Conservation (phyloP, 2,113 vertebrate genomes). For the Urocynchramus pylzowi region DNA sequence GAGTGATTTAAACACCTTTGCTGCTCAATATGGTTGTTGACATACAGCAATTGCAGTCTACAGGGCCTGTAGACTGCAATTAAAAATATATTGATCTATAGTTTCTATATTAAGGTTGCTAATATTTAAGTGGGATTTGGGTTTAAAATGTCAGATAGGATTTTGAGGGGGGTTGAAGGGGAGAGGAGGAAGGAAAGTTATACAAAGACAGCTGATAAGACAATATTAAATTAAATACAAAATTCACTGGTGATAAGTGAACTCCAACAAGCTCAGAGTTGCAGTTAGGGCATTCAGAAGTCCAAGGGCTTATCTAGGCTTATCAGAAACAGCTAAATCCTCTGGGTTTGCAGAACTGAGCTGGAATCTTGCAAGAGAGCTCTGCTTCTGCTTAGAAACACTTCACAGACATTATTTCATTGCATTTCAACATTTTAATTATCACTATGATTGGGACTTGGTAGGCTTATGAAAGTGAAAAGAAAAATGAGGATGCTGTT, state of each 20-base stretch:
- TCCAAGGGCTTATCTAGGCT: not conserved
- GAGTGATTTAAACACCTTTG: not conserved
- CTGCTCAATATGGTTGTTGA: not conserved
- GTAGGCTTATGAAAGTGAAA: not conserved
- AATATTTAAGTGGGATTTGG: not conserved
- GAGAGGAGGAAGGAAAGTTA: not conserved
- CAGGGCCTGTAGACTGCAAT: not conserved
- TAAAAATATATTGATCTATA: not conserved
- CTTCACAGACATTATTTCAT: not conserved
- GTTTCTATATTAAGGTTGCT: not conserved
- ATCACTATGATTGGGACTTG: not conserved
- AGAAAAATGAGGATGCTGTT: not conserved
- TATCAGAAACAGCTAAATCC: not conserved
- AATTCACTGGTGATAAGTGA: not conserved
- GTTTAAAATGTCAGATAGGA: not conserved
- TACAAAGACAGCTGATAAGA: not conserved
- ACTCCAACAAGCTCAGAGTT: not conserved
- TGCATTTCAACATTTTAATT: conserved; percentile 24
- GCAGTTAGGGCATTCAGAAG: not conserved
- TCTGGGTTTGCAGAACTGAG: not conserved
- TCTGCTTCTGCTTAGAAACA: not conserved
- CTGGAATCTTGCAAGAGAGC: not conserved
- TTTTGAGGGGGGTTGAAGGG: not conserved
- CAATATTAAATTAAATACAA: not conserved
- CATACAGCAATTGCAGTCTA: too few species aligned